These are phyloP conservation scores for Indri indri DNA, from an alignment of 2,113 vertebrate genomes.

Conservation along the genomic window DNA sequence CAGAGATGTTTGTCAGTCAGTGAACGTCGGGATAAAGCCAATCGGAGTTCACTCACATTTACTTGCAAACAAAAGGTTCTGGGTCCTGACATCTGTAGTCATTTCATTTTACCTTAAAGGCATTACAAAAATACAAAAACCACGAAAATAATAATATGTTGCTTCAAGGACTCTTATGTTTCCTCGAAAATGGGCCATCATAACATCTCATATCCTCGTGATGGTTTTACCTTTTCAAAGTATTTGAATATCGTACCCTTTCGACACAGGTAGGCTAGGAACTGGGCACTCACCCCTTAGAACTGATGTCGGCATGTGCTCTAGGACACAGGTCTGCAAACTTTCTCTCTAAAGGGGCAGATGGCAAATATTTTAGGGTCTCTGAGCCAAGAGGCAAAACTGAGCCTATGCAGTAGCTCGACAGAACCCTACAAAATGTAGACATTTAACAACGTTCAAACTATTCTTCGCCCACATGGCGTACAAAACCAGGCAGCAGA, in stretches of 20 bases:
- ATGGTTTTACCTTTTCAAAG: background rate
- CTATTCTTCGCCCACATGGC: background rate
- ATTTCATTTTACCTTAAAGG: background rate
- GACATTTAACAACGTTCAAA: background rate
- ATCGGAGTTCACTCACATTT: background rate
- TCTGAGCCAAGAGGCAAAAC: background rate
- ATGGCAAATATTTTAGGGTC: background rate
- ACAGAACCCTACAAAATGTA: background rate
- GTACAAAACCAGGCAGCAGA: background rate
- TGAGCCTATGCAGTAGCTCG: rapidly evolving
- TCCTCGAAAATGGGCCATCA: background rate
- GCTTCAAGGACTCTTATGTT: background rate
- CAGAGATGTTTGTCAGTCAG: rapidly evolving
- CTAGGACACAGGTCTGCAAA: background rate
- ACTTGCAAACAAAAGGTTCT: background rate
- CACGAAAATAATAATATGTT: no score
- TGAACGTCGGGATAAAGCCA: rapidly evolving
- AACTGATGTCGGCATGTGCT: background rate
- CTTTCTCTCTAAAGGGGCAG: background rate
- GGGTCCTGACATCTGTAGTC: background rate
- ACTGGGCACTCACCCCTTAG: rapidly evolving
- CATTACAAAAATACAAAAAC: background rate
- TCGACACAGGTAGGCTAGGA: background rate
- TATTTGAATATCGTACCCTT: background rate
- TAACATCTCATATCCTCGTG: background rate